Evolutionary conservation across 2,113 vertebrate genomes (phyloP).

Genomic region (Empidonax alnorum): DNA sequence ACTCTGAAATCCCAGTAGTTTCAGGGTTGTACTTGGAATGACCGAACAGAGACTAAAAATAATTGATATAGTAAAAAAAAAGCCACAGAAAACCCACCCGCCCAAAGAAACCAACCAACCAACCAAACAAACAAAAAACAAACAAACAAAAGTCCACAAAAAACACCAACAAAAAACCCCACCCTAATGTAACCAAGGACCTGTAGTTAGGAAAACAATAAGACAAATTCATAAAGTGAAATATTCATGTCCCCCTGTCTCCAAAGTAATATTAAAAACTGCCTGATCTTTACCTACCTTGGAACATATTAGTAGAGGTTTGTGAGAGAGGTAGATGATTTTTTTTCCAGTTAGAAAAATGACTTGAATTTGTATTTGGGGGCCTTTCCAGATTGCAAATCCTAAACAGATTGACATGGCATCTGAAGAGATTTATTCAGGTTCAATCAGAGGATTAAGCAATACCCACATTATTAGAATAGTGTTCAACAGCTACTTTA

Average conservation of each 20-base stretch:
- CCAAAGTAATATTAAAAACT: neutral
- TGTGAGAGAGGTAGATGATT: neutral
- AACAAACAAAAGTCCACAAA: neutral
- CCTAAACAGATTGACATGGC: conserved; percentile 4
- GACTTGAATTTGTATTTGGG: neutral
- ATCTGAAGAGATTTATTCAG: conserved; percentile 7
- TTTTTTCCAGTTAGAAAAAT: conserved; percentile 20
- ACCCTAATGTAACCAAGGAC: neutral
- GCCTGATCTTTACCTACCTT: neutral
- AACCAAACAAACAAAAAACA: too few relatives aligned
- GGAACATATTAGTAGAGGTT: neutral
- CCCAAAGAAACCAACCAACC: neutral
- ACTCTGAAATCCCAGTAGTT: neutral
- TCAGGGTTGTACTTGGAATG: neutral
- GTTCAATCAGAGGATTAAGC: conserved; percentile 5
- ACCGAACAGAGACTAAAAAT: neutral
- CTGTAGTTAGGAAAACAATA: neutral
- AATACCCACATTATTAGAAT: neutral
- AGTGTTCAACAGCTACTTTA: neutral
- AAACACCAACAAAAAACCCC: neutral
- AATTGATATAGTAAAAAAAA: neutral
- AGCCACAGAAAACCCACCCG: neutral
- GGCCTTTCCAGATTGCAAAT: conserved; percentile 15
- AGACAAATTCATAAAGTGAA: neutral
- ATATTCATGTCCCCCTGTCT: neutral